Evolutionary conservation across 2,797 vertebrate genomes (phyloP), one percentile per base, ranked within the genome.

Genomic region (Meda fulgida): DNA sequence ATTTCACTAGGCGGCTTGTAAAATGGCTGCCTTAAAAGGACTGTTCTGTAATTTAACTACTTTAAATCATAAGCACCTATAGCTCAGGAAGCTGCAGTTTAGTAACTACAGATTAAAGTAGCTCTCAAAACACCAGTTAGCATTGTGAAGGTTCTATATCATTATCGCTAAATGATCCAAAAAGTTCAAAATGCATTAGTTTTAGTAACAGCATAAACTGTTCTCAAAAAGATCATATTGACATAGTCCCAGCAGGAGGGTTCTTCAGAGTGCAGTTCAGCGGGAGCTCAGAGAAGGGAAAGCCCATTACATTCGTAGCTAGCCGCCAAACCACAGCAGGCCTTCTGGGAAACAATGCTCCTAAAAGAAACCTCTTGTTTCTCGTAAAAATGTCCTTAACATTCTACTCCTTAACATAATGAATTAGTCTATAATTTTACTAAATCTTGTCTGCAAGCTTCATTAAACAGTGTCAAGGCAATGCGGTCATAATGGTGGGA

Each of bases 311-410:
- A 81, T 58, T 86, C 31, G 76, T 78, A 85, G 72, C 38, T 66
- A 40, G 55, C 16, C 23, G 79, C 85, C 86, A 90, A 89, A 79
- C 86, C 86, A 84, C 83, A 88, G 85, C 86, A 87, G 72, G 60
- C 78, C 76, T 67, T 71, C 67, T 72, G 86, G 85, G 76, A 87
- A 88, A 86, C 48, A 76, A 82, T 21, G 43, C 65, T 80, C 77
- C 77, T 84, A 55, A 83, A 84, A 86, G 78, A 86, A 85, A 86
- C 65, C 77, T 72, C 80, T 85, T 71, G 43, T 84, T 89, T 84
- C 86, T 88, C 86, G 40, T 90, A 88, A 85, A 90, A 85, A 81
- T 85, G 26, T 73, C 67, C 63, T 40, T 55, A 78, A 85, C 83
- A 76, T 51, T 80, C n/a, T 63, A 72, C 34, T 78, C 38, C 66